Evolutionary conservation across 2,797 vertebrate species (phyloP).

Genomic region (Zalophus californianus): DNA sequence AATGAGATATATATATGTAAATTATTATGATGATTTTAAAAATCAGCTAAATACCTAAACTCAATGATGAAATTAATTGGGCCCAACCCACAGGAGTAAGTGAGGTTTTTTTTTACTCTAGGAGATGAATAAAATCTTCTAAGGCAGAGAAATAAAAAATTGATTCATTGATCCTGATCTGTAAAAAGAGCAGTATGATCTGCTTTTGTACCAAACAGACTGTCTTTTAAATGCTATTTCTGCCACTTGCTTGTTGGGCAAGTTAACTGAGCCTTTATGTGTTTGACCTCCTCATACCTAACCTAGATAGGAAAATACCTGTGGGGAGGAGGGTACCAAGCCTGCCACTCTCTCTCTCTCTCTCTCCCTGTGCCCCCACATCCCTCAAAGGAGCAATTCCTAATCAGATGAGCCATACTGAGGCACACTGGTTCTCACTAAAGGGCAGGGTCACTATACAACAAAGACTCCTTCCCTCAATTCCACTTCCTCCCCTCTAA

Average conservation of each 20-base stretch:
- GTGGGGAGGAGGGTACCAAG: background rate
- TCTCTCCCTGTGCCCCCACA: background rate
- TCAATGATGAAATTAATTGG: background rate
- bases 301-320: conserved; percentile 1
- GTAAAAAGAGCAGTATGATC: conserved; percentile 22
- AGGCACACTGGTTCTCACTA: background rate
- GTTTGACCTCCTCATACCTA: background rate
- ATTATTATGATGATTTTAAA: background rate
- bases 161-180: conserved; percentile 8
- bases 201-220: background rate
- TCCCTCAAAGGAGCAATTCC: background rate
- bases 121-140: conserved; percentile 13
- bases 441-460: background rate
- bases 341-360: background rate
- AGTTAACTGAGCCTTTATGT: background rate
- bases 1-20: background rate
- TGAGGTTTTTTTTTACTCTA: background rate
- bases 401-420: background rate
- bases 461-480: background rate
- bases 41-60: background rate
- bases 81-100: background rate
- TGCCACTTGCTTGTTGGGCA: conserved; percentile 3
- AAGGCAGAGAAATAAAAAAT: background rate
- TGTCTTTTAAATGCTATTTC: conserved; percentile 50
- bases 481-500: background rate